These are phyloP conservation scores for Phallusia fumigata DNA, from an alignment of 23 tunicate species.

Conservation along the genomic window DNA sequence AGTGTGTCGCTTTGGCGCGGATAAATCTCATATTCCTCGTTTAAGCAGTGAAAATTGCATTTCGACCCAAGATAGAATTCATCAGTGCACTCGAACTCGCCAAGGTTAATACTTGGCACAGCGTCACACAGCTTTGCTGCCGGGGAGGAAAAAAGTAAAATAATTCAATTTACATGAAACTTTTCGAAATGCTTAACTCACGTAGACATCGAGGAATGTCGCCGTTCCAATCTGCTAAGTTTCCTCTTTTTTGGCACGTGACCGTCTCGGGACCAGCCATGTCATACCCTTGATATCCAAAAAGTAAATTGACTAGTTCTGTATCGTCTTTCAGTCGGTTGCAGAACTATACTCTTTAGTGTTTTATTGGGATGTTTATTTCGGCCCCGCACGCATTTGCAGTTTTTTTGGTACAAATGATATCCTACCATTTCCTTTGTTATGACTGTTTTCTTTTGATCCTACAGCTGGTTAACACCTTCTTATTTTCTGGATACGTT, in stretches of 20 bases:
- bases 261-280: conserved; percentile 10
- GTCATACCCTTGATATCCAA: neutral
- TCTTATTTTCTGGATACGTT: too few species aligned
- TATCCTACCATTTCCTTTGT: too few species aligned
- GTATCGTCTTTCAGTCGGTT: too few species aligned
- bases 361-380: too few species aligned
- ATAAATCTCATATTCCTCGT: neutral
- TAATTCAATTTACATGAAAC: neutral
- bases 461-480: too few species aligned
- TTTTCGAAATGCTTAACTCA: neutral
- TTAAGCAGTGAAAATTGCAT: neutral
- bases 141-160: neutral
- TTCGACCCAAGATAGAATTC: conserved; percentile 1
- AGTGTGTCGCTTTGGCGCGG: neutral
- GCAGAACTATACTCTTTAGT: too few species aligned
- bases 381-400: too few species aligned
- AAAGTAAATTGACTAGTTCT: too few species aligned
- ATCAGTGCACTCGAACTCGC: neutral
- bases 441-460: too few species aligned
- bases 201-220: neutral
- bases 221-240: neutral
- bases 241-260: neutral
- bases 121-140: neutral
- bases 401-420: too few species aligned
- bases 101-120: neutral